Evolutionary conservation across 2,888 invertebrate genomes (phyloP).

Genomic region (Drosophila formosana): DNA sequence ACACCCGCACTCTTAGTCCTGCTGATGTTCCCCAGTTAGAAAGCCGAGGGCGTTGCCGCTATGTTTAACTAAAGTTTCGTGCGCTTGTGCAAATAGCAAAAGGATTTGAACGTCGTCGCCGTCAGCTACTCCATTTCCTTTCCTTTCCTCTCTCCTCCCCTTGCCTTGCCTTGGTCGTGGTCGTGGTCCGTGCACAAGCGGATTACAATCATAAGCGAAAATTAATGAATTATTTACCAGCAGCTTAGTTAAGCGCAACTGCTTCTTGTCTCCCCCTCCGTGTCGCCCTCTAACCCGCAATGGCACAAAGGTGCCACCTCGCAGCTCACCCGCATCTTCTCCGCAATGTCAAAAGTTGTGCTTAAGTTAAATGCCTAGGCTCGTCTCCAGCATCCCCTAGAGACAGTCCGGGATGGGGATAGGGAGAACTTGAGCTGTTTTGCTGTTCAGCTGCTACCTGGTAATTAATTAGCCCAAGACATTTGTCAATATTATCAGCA

Average conservation of each 20-base stretch:
- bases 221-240: slow-evolving; percentile 82
- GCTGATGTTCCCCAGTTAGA: slow-evolving; percentile 24
- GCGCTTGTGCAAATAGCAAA: slow-evolving; percentile 73
- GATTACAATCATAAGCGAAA: slow-evolving; percentile 82
- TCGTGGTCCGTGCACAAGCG: slow-evolving; percentile 62
- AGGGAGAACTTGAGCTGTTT: background rate
- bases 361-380: slow-evolving; percentile 53
- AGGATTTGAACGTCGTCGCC: slow-evolving; percentile 61
- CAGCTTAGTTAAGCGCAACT: slow-evolving; percentile 72
- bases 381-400: background rate
- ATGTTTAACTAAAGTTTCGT: slow-evolving; percentile 74
- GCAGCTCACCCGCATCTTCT: slow-evolving; percentile 15
- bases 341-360: slow-evolving; percentile 58
- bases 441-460: slow-evolving; percentile 56
- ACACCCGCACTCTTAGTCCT: background rate
- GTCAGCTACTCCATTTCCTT: slow-evolving; percentile 24
- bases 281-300: background rate
- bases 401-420: background rate
- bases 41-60: slow-evolving; percentile 63
- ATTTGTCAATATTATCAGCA: slow-evolving; percentile 71
- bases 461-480: slow-evolving; percentile 67
- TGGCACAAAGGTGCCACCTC: slow-evolving; percentile 21
- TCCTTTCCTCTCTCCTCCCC: slow-evolving; percentile 7
- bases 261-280: background rate
- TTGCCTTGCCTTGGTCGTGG: background rate